Percentiles rank a stretch among this genome's conserved stretches.
phyloP scores from a whole-genome alignment of 2,113 vertebrate species.

The Pelodiscus sinensis region DNA sequence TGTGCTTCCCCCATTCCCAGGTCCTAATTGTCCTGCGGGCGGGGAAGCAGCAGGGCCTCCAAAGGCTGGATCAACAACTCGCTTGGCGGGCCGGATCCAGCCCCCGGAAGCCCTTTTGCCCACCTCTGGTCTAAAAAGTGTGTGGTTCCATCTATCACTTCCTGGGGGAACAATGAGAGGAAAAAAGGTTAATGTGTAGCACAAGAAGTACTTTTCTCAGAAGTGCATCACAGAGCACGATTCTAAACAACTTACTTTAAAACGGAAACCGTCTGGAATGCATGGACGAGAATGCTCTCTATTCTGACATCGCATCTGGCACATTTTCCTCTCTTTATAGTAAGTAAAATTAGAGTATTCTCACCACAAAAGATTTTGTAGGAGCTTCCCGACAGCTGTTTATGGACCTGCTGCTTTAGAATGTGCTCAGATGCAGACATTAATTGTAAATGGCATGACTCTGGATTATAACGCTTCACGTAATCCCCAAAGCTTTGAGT shows the following conservation, averaged over 20 bases:
- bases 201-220: neutral
- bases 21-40: too few relatives aligned
- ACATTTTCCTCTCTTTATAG: neutral
- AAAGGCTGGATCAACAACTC: too few relatives aligned
- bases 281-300: neutral
- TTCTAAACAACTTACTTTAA: neutral
- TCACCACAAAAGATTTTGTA: neutral
- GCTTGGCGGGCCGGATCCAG: too few relatives aligned
- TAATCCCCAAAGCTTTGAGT: neutral
- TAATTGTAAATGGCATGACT: neutral
- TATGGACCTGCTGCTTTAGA: neutral
- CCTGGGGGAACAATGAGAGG: neutral
- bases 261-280: neutral
- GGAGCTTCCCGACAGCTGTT: neutral
- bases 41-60: too few relatives aligned
- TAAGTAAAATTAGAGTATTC: neutral
- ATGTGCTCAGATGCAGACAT: neutral
- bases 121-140: neutral
- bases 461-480: neutral
- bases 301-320: neutral
- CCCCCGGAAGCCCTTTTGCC: too few relatives aligned
- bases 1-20: too few relatives aligned
- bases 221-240: neutral
- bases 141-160: neutral
- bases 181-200: conserved; percentile 11